A percentile compares a stretch with the other conserved stretches of the same genome.
Conservation (phyloP, 2,797 vertebrate genomes). For the Tachyglossus aculeatus region DNA sequence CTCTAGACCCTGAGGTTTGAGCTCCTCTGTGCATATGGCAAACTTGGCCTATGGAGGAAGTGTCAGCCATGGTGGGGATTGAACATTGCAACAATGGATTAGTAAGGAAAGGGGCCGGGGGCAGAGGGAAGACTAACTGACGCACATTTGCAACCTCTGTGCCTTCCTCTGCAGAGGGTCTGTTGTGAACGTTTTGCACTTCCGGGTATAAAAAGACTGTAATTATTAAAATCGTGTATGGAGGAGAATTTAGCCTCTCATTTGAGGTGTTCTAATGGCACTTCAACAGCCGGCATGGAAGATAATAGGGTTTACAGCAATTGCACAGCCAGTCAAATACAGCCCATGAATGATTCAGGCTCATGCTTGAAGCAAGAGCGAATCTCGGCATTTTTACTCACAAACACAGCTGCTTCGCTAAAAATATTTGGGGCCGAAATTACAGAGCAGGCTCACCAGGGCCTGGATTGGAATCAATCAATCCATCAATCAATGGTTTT, state of each 20-base stretch:
- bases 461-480: background rate
- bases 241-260: constrained; percentile 52
- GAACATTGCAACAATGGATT: background rate
- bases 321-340: constrained; percentile 23
- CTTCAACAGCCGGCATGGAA: constrained; percentile 39
- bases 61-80: background rate
- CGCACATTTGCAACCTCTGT: background rate
- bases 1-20: no score
- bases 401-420: constrained; percentile 58
- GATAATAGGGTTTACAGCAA: constrained; percentile 49
- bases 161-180: background rate
- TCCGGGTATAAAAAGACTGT: background rate
- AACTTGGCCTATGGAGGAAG: no score
- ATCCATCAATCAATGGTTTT: no score
- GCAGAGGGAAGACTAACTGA: background rate
- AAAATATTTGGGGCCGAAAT: constrained; percentile 43
- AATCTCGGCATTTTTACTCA: background rate
- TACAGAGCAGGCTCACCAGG: background rate
- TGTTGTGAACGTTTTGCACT: background rate
- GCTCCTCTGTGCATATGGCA: no score
- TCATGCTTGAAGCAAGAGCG: background rate
- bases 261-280: constrained; percentile 47
- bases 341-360: background rate
- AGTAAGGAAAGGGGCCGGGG: background rate
- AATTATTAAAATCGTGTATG: constrained; percentile 30